Evolutionary conservation across 2,888 invertebrate species (phyloP).

Genomic region (Amphiduros pacificus): DNA sequence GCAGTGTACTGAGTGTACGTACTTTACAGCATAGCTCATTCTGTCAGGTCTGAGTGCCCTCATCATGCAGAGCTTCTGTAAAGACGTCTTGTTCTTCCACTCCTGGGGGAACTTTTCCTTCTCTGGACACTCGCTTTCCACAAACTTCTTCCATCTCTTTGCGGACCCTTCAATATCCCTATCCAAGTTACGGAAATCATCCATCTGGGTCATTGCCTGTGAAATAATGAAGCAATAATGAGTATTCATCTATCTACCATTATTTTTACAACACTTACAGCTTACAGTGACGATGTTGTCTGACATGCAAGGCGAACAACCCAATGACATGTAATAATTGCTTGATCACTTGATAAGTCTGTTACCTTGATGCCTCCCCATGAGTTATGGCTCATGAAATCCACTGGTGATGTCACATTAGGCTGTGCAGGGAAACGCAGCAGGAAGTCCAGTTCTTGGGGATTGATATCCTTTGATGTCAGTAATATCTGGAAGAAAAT

Average conservation of each 20-base stretch:
- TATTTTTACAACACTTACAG: no score
- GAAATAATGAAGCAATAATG: no score
- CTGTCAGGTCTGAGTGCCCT: constrained; percentile 90
- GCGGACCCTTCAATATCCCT: constrained; percentile 93
- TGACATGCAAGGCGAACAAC: no score
- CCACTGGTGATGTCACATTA: constrained; percentile 91
- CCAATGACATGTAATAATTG: no score
- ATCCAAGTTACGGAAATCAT: constrained; percentile 88
- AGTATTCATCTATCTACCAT: no score
- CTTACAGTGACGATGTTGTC: no score
- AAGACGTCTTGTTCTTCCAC: constrained; percentile 93
- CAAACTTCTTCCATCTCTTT: constrained; percentile 96
- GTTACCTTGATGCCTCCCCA: constrained; percentile 91
- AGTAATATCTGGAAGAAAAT: constrained; percentile 71
- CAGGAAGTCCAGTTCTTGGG: constrained; percentile 86
- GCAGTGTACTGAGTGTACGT: constrained; percentile 58
- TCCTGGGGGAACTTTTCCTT: constrained; percentile 96
- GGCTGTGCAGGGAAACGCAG: constrained; percentile 89
- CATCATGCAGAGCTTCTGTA: constrained; percentile 94
- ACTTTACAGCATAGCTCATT: constrained; percentile 91
- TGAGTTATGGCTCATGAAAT: constrained; percentile 86
- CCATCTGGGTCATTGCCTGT: constrained; percentile 79
- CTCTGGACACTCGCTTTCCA: constrained; percentile 93
- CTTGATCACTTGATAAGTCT: no score
- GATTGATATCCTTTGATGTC: constrained; percentile 82